These are phyloP conservation scores for Neogale vison DNA, from an alignment of 2,113 vertebrate species.

Conservation along the genomic window DNA sequence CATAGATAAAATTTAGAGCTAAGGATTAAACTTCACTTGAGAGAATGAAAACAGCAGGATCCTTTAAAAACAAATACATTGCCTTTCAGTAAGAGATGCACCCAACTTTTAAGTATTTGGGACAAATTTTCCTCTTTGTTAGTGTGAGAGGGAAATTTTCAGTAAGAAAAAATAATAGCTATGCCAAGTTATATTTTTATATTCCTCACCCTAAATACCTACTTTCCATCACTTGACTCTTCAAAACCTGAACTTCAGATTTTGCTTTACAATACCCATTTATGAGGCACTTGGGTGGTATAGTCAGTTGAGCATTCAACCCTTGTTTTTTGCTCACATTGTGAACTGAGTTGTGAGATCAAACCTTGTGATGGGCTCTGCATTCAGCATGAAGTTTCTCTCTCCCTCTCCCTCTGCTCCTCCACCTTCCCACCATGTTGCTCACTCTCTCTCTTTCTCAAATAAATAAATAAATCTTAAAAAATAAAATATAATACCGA, in stretches of 20 bases:
- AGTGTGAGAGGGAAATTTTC: not conserved
- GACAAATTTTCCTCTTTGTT: not conserved
- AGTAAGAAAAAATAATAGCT: constrained; percentile 13
- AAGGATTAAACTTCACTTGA: not conserved
- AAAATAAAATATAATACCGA: not conserved
- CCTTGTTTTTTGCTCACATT: not conserved
- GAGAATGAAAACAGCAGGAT: not conserved
- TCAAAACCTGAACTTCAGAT: not conserved
- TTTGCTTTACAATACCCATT: not conserved
- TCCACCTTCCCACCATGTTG: not conserved
- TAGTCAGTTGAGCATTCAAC: not conserved
- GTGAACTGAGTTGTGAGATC: not conserved
- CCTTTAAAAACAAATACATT: constrained; percentile 2
- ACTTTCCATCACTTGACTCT: not conserved
- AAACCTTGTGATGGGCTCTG: not conserved
- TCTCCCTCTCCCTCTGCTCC: not conserved
- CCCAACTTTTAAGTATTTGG: not conserved
- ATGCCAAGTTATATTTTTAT: constrained; percentile 25
- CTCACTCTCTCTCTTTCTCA: not conserved
- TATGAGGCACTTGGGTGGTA: not conserved
- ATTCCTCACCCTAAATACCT: not conserved
- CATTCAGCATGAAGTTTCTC: not conserved
- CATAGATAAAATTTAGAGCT: not conserved
- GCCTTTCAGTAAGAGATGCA: not conserved
- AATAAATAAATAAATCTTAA: not conserved